Evolutionary conservation across 1,140 invertebrate genomes (phyloP), one percentile per base, ranked within the genome.

Genomic region (Pseudomyrmex dendroicus): DNA sequence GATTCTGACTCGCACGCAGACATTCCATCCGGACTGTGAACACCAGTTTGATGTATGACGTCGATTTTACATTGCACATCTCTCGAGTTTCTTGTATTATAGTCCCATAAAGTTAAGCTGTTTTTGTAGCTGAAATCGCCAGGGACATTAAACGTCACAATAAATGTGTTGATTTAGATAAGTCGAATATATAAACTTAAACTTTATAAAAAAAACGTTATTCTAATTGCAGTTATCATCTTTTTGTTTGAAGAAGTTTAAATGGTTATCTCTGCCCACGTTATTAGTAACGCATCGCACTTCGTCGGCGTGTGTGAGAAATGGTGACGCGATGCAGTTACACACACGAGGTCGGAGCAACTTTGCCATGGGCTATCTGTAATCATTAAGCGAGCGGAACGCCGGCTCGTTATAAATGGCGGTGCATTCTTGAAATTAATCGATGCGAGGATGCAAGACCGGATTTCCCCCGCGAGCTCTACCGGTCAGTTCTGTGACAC

Each of bases 351-450:
- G 74, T 78, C 64, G 61, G 63, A 56, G n/a, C 68, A 56, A 76
- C 74, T 76, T 54, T 20, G 68, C 82, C 62, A 54, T 57, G 72
- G 50, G 68, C 83, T 56, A 73, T 64, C 72, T 63, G 66, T 56
- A 70, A 62, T 63, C 84, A 84, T 85, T 85, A 85, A 84, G 64
- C 72, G 57, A 67, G 64, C 50, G 10, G 73, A 61, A 78, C 64
- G 84, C 64, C 82, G 82, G 78, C 78, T 87, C 68, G 77, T 88
- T 85, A 88, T 78, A 87, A 90, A 88, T 88, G 86, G 61, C 77
- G 73, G 59, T 64, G 62, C 68, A 84, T 85, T 85, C 66, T 73
- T 84, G 82, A 82, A 91, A 90, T 90, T 91, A 89, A 90, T 87
- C 73, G 86, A 63, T 66, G 62, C 48, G 73, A n/a, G 76, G 68